These are phyloP conservation scores for Sinhomidia bicolor DNA, from an alignment of 2,888 invertebrate genomes.

Conservation along the genomic window DNA sequence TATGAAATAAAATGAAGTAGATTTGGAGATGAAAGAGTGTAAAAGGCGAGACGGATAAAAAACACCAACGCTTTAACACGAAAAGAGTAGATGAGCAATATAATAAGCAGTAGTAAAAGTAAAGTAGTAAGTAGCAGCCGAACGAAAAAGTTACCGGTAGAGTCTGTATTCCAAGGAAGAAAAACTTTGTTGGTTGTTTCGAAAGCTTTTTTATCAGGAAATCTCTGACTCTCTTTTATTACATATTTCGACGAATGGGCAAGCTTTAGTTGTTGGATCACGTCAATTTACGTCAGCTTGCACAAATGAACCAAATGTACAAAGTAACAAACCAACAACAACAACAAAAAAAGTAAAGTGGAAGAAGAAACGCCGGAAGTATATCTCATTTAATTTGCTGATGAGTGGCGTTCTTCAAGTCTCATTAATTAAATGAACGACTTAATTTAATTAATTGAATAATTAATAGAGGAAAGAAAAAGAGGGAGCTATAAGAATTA, in stretches of 20 bases:
- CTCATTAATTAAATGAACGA: conserved; percentile 67
- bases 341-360: conserved; percentile 5
- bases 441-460: conserved; percentile 62
- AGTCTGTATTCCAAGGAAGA: conserved; percentile 19
- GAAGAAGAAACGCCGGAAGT: conserved; percentile 66
- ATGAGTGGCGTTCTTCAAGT: conserved; percentile 42
- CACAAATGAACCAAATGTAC: neutral
- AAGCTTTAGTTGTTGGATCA: neutral
- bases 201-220: conserved; percentile 43
- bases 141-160: conserved; percentile 15
- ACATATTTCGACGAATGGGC: neutral
- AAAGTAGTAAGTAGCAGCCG: neutral
- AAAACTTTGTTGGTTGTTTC: conserved; percentile 30
- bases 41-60: conserved; percentile 37
- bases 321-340: neutral
- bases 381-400: conserved; percentile 59
- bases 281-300: conserved; percentile 7
- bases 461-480: conserved; percentile 44
- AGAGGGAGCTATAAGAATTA: conserved; percentile 4
- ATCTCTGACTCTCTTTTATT: neutral
- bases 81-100: conserved; percentile 27
- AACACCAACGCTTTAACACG: conserved; percentile 15
- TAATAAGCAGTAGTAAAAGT: neutral
- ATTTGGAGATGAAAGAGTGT: conserved; percentile 17
- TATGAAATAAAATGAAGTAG: conserved; percentile 6